Conservation (phyloP, 92 coral and sea anemone species). For the Zoanthus sansibaricus region DNA sequence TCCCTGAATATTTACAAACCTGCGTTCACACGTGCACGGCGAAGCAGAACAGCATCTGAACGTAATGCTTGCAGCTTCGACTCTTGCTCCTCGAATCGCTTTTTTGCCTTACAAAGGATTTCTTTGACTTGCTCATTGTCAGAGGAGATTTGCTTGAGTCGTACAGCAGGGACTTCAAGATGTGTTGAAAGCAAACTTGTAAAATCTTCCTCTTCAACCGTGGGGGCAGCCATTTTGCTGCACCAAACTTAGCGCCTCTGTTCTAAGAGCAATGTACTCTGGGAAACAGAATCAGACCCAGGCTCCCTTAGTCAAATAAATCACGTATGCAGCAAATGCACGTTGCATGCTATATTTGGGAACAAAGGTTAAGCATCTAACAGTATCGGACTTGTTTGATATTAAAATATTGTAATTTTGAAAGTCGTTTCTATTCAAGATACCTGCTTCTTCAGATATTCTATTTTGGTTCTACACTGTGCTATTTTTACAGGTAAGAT, state of each 20-base stretch:
- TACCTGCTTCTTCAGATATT: neutral
- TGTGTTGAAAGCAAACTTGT: conserved; percentile 63
- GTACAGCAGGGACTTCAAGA: conserved; percentile 67
- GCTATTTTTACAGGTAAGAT: conserved; percentile 18
- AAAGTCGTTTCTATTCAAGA: too few species aligned
- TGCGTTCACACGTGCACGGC: conserved; percentile 99
- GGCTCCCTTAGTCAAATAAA: neutral
- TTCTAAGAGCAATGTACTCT: conserved; percentile 52
- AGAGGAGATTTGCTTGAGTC: conserved; percentile 61
- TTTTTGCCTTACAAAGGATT: conserved; percentile 62
- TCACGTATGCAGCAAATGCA: too few species aligned
- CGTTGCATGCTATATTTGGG: too few species aligned
- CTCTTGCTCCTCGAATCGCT: conserved; percentile 64
- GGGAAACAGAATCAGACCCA: conserved; percentile 42
- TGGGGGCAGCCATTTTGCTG: conserved; percentile 86
- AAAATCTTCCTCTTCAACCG: conserved; percentile 60
- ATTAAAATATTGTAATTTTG: neutral
- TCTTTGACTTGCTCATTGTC: conserved; percentile 68
- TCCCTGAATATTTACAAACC: conserved; percentile 50
- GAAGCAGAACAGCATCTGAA: conserved; percentile 74
- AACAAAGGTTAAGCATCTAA: too few species aligned
- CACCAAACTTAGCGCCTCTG: conserved; percentile 75
- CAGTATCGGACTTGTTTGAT: neutral
- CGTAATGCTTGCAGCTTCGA: conserved; percentile 72
- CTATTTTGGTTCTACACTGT: neutral